Evolutionary conservation across 2,797 vertebrate genomes (phyloP).

Genomic region (Chrosomus eos): DNA sequence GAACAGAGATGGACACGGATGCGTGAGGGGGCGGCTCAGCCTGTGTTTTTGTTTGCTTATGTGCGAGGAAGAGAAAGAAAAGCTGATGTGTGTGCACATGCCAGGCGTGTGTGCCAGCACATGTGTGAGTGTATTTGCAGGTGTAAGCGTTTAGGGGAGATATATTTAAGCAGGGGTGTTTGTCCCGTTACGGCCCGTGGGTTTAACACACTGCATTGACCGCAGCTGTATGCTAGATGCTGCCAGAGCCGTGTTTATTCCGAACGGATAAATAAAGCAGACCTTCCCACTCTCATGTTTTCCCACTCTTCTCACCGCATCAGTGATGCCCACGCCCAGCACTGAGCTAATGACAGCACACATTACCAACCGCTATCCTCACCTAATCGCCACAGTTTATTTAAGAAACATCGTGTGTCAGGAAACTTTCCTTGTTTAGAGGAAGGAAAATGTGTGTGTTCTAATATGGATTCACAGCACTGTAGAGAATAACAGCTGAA

Average conservation of each 20-base stretch:
- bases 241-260: not conserved
- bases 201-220: not conserved
- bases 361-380: not conserved
- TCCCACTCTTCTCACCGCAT: conserved; percentile 10
- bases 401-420: conserved; percentile 47
- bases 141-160: not conserved
- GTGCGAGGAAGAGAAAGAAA: conserved; percentile 16
- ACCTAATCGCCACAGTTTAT: conserved; percentile 35
- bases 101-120: not conserved
- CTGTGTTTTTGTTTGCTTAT: conserved; percentile 44
- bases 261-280: conserved; percentile 19
- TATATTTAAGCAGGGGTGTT: conserved; percentile 39
- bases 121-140: conserved; percentile 6
- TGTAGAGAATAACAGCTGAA: conserved; percentile 20
- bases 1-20: conserved; percentile 44
- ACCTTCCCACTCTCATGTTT: not conserved
- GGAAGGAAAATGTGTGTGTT: not conserved
- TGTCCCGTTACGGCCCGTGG: not conserved
- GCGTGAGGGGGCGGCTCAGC: conserved; percentile 38
- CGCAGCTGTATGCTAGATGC: not conserved
- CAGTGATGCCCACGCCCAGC: not conserved
- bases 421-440: conserved; percentile 12
- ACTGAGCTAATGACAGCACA: conserved; percentile 12
- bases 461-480: not conserved
- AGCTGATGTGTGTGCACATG: conserved; percentile 14